Evolutionary conservation across 2,113 vertebrate genomes (phyloP).

Genomic region (Phainopepla nitens): DNA sequence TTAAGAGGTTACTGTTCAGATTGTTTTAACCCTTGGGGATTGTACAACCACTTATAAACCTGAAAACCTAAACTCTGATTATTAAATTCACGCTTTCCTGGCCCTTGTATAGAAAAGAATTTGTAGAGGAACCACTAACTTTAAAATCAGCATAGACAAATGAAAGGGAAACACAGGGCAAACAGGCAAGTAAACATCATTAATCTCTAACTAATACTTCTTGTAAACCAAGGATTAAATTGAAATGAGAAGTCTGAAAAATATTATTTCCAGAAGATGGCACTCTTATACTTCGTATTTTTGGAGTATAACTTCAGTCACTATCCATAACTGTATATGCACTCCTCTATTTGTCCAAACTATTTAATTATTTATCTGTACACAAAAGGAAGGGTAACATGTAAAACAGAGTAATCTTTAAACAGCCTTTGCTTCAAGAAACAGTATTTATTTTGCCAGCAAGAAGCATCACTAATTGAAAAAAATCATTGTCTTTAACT

Average conservation of each 20-base stretch:
- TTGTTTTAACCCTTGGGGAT: background rate
- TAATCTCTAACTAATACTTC: constrained; percentile 26
- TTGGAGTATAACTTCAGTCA: background rate
- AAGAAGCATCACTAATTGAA: background rate
- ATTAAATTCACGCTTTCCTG: background rate
- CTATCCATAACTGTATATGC: background rate
- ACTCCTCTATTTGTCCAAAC: background rate
- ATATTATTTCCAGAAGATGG: constrained; percentile 70
- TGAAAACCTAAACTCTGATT: background rate
- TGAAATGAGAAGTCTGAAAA: background rate
- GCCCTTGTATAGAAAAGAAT: background rate
- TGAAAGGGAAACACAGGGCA: constrained; percentile 1
- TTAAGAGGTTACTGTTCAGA: background rate
- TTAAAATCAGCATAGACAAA: constrained; percentile 10
- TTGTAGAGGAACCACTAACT: background rate
- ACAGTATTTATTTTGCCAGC: background rate
- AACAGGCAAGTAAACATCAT: constrained; percentile 36
- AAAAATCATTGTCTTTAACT: background rate
- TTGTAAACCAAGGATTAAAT: background rate
- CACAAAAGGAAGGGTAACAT: background rate
- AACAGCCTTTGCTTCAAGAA: background rate
- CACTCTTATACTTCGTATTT: constrained; percentile 51
- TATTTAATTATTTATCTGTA: constrained; percentile 13
- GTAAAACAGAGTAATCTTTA: background rate
- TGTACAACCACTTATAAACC: background rate